Base-by-base conservation (phyloP, 2,113 vertebrate genomes). In the Calypte anna region DNA sequence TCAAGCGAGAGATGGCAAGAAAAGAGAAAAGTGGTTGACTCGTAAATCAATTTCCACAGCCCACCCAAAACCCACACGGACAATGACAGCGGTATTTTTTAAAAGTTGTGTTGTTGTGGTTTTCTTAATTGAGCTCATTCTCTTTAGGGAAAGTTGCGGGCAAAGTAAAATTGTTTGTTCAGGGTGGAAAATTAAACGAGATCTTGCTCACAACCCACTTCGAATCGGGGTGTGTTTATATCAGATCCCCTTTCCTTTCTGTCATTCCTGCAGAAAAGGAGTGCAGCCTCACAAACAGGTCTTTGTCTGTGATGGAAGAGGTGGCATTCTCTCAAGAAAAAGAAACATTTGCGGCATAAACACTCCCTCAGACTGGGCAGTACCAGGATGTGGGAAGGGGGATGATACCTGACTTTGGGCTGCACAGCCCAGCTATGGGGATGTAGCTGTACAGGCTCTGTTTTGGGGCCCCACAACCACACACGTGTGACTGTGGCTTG, bases 11-110 rank as follows among this genome's bases (percentile, higher is more conserved):
- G 98, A 98, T 94, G 96, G 97, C 93, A 97, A 98, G 97, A 97
- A 98, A 97, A 98, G 97, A 98, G 97, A 97, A 98, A 98, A 97
- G 98, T 98, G 97, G 98, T 98, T 98, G 98, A 98, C 98, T 98
- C 93, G 95, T 98, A 98, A 98, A 98, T 98, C 98, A 98, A 98
- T 98, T 98, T 98, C 97, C 98, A 98, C 97, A 98, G 98, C 98
- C 98, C 98, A 98, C 98, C 98, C 98, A 98, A 98, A 98, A 98
- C 97, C 96, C 96, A 95, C 97, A 97, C 3, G 84, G 92, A 96
- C 97, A 97, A 90, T 88, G 77, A 93, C n/a, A 0, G 70, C 3
- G 36, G 88, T 84, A 67, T 96, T 96, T 96, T 87, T 93, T 30
- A 66, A 95, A 96, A 95, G 90, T 96, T 93, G 88, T 74, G 95